Base-by-base conservation (phyloP, 2,888 invertebrate species). In the Zelleria hepariella region DNA sequence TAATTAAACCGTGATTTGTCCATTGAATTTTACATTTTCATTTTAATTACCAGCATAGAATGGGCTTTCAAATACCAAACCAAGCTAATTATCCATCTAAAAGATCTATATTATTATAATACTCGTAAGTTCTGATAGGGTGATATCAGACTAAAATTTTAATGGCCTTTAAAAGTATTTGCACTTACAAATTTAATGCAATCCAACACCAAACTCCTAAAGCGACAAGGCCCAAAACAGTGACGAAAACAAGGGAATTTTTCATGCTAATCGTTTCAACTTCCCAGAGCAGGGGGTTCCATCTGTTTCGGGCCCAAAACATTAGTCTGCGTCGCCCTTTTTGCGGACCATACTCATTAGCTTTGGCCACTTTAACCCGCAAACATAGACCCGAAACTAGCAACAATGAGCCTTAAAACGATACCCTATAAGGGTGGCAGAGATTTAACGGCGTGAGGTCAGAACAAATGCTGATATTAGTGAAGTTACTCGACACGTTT, bases 241-340 rank as follows among this genome's bases (percentile, higher is more conserved):
- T 21, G 10, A 51, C 10, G 20, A 23, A 51, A 51, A 51, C 51
- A 51, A 51, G 66, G 65, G 60, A 63, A 72, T 74, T 68, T 68
- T 67, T 74, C 72, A 70, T 70, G 67, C 66, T 72, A 68, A 71
- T 68, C 65, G 68, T 65, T 63, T 65, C 65, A 65, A 68, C 64
- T 53, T 25, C 23, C 53, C 24, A 6, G 53, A 72, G 71, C 69
- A 64, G 67, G 68, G 70, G 71, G 65, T 68, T 67, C 70, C 74
- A 77, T 82, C 78, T 75, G 75, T 79, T 74, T 64, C 68, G 73
- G 70, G 10, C 73, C 70, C 70, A 66, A 68, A 62, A 62, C 75
- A 76, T 77, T 74, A 72, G 72, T 74, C 73, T 65, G 63, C 64
- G 76, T 77, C 78, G 72, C 64, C 67, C 75, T 82, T 80, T 80